Base-by-base conservation (phyloP, 2,113 vertebrate genomes). In the Toxotes jaculatrix region DNA sequence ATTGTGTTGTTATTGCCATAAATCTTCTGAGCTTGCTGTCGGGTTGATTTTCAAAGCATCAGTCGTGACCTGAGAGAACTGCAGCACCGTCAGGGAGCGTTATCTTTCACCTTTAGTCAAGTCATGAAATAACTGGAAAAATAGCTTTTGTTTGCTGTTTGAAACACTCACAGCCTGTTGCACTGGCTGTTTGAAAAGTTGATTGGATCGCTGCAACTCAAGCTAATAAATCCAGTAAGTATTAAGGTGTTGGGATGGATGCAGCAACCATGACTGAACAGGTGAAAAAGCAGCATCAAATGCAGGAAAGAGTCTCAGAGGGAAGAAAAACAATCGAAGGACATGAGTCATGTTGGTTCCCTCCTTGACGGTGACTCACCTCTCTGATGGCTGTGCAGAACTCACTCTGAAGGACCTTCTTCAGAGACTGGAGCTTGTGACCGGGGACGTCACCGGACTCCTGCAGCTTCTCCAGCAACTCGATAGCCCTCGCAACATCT, bases 361-460 rank as follows among this genome's bases (percentile, higher is more conserved):
- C 23, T 49, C 23, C n/a, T 0, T 7, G 45, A 32, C 32, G 3
- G 63, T 85, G 84, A 92, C 97, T 91, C 96, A 99, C 98, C 98
- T 99, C 98, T 95, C 98, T 96, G 91, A 99, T 98, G 89, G 98
- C 98, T 45, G 98, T 99, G 93, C 98, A 99, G 96, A 99, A 99
- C 93, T 99, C 98, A 91, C 98, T 99, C 96, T 99, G 97, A 81
- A 99, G 96, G 57, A 99, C 98, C 89, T 98, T 98, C 96, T 99
- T 98, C 89, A 99, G 96, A 12, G 98, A 99, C 82, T 98, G 98
- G 61, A 99, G 95, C 86, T 99, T 99, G 89, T 99, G 97, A 23
- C 97, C 97, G 21, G 98, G 98, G 85, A 99, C 96, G 79, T 98
- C 97, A 79, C 98, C 97, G 17, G 97, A 97, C 88, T 98, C 97